These are phyloP conservation scores for Apteryx owenii DNA, from an alignment of 2,113 vertebrate genomes.

Conservation along the genomic window DNA sequence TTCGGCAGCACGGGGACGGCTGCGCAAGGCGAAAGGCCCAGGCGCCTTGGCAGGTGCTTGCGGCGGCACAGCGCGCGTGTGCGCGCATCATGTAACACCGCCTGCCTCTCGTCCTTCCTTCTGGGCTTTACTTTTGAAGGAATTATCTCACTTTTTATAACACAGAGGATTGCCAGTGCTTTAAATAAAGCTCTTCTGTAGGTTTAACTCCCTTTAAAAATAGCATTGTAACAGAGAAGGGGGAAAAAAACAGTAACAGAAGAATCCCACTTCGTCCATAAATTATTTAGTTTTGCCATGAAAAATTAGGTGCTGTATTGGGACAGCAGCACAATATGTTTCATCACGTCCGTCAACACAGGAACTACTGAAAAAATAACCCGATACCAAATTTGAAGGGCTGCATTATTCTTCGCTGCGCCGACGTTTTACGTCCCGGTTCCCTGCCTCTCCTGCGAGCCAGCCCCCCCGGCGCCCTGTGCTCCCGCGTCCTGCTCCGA, in stretches of 20 bases:
- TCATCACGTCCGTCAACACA: not conserved
- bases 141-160: slow-evolving; percentile 18
- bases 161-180: not conserved
- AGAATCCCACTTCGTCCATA: not conserved
- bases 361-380: not conserved
- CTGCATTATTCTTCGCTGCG: not conserved
- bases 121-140: slow-evolving; percentile 11
- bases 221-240: not conserved
- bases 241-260: not conserved
- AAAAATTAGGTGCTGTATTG: not conserved
- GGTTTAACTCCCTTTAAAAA: not conserved
- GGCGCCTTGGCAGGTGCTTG: slow-evolving; percentile 8
- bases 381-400: not conserved
- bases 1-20: slow-evolving; percentile 8
- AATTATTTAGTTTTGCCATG: not conserved
- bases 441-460: not conserved
- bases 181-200: not conserved
- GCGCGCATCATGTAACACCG: not conserved
- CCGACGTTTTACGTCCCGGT: not conserved
- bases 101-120: slow-evolving; percentile 3
- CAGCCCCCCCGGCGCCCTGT: not conserved
- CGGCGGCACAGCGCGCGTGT: not conserved
- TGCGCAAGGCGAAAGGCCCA: slow-evolving; percentile 36
- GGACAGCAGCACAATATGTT: not conserved
- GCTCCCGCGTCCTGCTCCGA: not conserved